Conservation (phyloP, 2,888 invertebrate genomes). For the Sisyra terminalis region DNA sequence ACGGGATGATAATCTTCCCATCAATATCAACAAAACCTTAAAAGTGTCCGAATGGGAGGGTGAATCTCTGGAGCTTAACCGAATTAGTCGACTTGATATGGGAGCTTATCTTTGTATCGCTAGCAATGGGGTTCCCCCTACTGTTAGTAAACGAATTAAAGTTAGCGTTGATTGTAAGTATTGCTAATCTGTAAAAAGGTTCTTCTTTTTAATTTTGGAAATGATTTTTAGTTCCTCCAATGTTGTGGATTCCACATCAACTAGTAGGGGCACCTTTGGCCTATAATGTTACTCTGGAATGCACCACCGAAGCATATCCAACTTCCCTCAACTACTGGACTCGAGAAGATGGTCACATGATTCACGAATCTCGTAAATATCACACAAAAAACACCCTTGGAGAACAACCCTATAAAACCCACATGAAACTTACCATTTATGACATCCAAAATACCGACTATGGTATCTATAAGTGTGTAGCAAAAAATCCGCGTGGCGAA, state of each 20-base stretch:
- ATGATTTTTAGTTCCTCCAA: slow-evolving; percentile 67
- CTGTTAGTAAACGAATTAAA: slow-evolving; percentile 82
- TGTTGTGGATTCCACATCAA: slow-evolving; percentile 85
- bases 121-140: slow-evolving; percentile 76
- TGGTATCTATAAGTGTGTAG: slow-evolving; percentile 75
- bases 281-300: slow-evolving; percentile 71
- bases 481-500: slow-evolving; percentile 81
- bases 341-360: slow-evolving; percentile 74
- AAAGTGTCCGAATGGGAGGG: slow-evolving; percentile 77
- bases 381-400: slow-evolving; percentile 56
- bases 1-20: slow-evolving; percentile 74
- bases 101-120: slow-evolving; percentile 86
- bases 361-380: slow-evolving; percentile 71
- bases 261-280: slow-evolving; percentile 71
- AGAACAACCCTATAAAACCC: slow-evolving; percentile 62
- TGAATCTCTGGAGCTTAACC: slow-evolving; percentile 63
- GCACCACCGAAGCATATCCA: slow-evolving; percentile 82
- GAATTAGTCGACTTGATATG: slow-evolving; percentile 79
- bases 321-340: slow-evolving; percentile 86
- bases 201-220: neutral
- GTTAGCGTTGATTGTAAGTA: slow-evolving; percentile 90
- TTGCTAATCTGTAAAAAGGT: slow-evolving; percentile 1
- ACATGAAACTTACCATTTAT: slow-evolving; percentile 70
- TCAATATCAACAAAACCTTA: slow-evolving; percentile 69
- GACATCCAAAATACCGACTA: slow-evolving; percentile 66